A percentile compares a stretch with the other conserved stretches of the same genome.
Conservation (phyloP, 1,140 invertebrate species). For the Sycophila sp. region DNA sequence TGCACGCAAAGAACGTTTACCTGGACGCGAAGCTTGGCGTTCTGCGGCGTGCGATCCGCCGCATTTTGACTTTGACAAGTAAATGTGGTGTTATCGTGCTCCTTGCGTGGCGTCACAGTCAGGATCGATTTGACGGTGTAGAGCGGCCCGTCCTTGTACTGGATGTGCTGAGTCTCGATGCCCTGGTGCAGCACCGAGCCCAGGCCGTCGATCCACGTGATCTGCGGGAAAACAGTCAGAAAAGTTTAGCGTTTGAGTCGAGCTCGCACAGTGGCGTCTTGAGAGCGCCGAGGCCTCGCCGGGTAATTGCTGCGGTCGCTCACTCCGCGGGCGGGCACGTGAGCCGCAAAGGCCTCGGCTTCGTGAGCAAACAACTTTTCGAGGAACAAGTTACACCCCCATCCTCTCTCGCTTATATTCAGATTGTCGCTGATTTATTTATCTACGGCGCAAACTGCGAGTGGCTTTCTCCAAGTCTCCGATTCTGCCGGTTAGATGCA, state of each 20-base stretch:
- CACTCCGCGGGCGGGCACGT: too few species aligned
- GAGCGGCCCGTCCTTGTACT: conserved; percentile 80
- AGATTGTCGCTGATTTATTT: background rate
- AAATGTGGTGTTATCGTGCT: conserved; percentile 89
- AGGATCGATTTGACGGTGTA: conserved; percentile 87
- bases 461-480: too few species aligned
- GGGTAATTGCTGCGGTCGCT: too few species aligned
- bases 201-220: conserved; percentile 91
- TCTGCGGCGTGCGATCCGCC: conserved; percentile 82
- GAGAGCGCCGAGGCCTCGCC: too few species aligned
- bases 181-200: conserved; percentile 82
- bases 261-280: too few species aligned
- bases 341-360: too few species aligned
- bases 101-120: conserved; percentile 83
- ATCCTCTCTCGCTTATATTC: background rate
- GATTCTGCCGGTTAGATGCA: too few species aligned
- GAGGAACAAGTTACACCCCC: background rate
- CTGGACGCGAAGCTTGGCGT: conserved; percentile 81
- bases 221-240: conserved; percentile 72
- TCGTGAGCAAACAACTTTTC: too few species aligned
- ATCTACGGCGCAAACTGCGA: too few species aligned
- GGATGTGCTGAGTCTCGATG: conserved; percentile 78
- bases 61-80: conserved; percentile 92
- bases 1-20: conserved; percentile 62
- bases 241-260: too few species aligned